A percentile compares a stretch with the other conserved stretches of the same genome.
These are phyloP conservation scores for Meriones unguiculatus DNA, from an alignment of 2,113 vertebrate genomes.

Conservation along the genomic window DNA sequence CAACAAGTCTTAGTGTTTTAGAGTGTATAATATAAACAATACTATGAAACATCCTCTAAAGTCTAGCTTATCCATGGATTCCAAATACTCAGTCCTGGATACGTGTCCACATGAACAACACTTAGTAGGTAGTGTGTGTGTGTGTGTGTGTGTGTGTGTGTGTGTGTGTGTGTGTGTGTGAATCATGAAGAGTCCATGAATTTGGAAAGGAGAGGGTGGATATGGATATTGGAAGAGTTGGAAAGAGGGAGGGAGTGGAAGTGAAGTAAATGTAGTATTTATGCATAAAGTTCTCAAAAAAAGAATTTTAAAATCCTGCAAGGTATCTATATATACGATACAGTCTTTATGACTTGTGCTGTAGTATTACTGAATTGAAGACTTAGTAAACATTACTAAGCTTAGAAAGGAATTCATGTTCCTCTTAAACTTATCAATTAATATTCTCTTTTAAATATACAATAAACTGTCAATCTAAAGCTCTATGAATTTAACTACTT, in stretches of 20 bases:
- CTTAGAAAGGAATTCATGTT: conserved; percentile 54
- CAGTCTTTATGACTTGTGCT: conserved; percentile 10
- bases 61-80: not conserved
- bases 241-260: not conserved
- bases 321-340: not conserved
- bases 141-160: not conserved
- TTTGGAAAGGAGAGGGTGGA: not conserved
- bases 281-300: not conserved
- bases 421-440: conserved; percentile 52
- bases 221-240: not conserved
- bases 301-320: not conserved
- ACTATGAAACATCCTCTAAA: not conserved
- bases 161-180: not conserved
- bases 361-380: conserved; percentile 44
- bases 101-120: not conserved
- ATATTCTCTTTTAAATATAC: not conserved
- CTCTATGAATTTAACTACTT: conserved; percentile 57
- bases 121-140: not conserved
- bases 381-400: not conserved
- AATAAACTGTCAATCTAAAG: conserved; percentile 46
- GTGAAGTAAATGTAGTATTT: not conserved
- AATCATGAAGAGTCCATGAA: not conserved
- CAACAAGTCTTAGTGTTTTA: not conserved
- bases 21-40: conserved; percentile 14
- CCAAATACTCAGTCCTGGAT: not conserved